Percentiles rank a stretch among this genome's conserved stretches.
Evolutionary conservation across 2,113 vertebrate genomes (phyloP).

Genomic region (Astatotilapia flaviijosephi): DNA sequence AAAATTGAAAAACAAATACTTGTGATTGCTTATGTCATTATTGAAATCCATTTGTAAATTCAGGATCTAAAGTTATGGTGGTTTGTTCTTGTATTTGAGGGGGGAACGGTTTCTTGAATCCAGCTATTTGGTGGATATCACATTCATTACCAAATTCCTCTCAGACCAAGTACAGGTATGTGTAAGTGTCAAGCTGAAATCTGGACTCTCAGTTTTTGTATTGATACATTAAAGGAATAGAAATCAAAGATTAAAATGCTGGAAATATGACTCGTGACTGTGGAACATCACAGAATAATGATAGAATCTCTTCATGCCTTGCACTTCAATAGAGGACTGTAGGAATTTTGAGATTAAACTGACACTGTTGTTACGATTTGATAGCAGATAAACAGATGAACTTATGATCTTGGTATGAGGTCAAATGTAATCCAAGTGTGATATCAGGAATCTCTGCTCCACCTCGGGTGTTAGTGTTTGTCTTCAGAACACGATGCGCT

Average conservation of each 20-base stretch:
- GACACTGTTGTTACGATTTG: neutral
- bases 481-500: neutral
- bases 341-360: neutral
- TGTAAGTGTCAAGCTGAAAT: neutral
- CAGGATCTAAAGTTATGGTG: neutral
- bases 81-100: neutral
- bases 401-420: neutral
- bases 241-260: neutral
- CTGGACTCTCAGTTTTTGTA: neutral
- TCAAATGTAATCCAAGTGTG: neutral
- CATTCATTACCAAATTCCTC: neutral
- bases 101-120: neutral
- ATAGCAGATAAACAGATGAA: neutral
- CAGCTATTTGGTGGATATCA: neutral
- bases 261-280: neutral
- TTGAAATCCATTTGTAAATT: neutral
- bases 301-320: neutral
- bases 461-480: neutral
- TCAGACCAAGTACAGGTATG: neutral
- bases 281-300: neutral
- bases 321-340: neutral
- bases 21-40: neutral
- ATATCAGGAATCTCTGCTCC: neutral
- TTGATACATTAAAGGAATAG: neutral
- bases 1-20: neutral